A percentile compares a stretch with the other conserved stretches of the same genome.
Evolutionary conservation across 2,888 invertebrate genomes (phyloP).

Genomic region (Xylophagus ater): DNA sequence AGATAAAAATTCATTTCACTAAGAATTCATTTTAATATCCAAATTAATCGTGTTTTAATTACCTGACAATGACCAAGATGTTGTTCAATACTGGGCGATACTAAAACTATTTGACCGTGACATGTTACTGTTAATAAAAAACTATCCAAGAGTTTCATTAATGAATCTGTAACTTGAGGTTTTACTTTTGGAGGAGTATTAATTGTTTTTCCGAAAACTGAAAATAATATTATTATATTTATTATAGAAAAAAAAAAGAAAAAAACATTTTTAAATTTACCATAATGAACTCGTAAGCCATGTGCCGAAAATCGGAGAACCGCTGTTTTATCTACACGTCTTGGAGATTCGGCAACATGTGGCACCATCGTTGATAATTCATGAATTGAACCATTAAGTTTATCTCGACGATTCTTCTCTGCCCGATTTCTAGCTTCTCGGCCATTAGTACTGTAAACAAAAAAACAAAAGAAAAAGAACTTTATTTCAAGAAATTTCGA

Average conservation of each 20-base stretch:
- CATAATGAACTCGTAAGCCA: slow-evolving; percentile 68
- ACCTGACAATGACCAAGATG: slow-evolving; percentile 78
- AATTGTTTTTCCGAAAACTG: slow-evolving; percentile 46
- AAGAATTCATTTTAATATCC: too few species aligned
- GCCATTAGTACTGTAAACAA: slow-evolving; percentile 45
- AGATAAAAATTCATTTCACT: too few species aligned
- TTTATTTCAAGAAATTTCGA: too few species aligned
- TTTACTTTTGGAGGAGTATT: slow-evolving; percentile 37
- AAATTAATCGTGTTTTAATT: too few species aligned
- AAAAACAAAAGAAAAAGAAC: slow-evolving; percentile 17
- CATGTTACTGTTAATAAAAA: slow-evolving; percentile 71
- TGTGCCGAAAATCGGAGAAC: slow-evolving; percentile 78
- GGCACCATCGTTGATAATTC: slow-evolving; percentile 73
- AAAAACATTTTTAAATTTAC: slow-evolving; percentile 23
- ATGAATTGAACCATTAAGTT: slow-evolving; percentile 73
- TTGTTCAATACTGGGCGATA: slow-evolving; percentile 74
- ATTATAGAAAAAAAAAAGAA: neutral
- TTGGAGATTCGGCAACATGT: slow-evolving; percentile 68
- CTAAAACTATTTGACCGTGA: slow-evolving; percentile 71
- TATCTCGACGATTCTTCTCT: slow-evolving; percentile 83
- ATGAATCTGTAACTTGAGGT: slow-evolving; percentile 48
- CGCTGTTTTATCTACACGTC: slow-evolving; percentile 84
- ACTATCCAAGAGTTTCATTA: slow-evolving; percentile 60
- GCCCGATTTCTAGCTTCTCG: slow-evolving; percentile 77
- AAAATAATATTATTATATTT: slow-evolving; percentile 15